Conservation (phyloP, 2,888 invertebrate species). For the Piscicola geometra region DNA sequence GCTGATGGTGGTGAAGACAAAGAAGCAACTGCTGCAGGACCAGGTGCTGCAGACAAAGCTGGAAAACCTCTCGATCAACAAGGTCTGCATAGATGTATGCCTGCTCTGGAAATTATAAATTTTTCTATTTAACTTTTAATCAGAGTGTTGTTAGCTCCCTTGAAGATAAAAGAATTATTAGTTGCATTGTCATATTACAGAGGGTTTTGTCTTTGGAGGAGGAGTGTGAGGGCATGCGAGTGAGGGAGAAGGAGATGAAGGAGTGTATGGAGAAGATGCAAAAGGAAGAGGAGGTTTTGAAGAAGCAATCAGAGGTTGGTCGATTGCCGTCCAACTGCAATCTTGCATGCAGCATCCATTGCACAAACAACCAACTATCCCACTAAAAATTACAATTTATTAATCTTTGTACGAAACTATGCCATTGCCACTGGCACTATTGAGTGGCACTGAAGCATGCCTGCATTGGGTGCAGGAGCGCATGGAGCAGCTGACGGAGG, state of each 20-base stretch:
- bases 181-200: too few relatives aligned
- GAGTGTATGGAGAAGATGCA: constrained; percentile 21
- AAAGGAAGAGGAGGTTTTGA: constrained; percentile 2
- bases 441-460: too few relatives aligned
- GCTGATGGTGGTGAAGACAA: constrained; percentile 51
- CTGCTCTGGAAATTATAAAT: too few relatives aligned
- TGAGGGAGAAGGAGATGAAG: constrained; percentile 7
- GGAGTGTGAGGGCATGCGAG: neutral
- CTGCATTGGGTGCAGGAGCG: too few relatives aligned
- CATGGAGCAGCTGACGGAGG: constrained; percentile 24
- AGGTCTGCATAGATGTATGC: constrained; percentile 28
- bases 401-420: too few relatives aligned
- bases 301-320: constrained; percentile 9
- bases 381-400: too few relatives aligned
- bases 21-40: constrained; percentile 50
- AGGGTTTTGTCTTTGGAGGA: constrained; percentile 23
- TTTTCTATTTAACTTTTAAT: too few relatives aligned
- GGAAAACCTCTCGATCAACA: constrained; percentile 14
- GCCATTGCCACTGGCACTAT: too few relatives aligned
- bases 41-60: constrained; percentile 43
- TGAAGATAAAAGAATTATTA: too few relatives aligned
- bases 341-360: neutral
- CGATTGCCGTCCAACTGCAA: neutral
- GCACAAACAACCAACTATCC: too few relatives aligned
- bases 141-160: too few relatives aligned